Conservation (phyloP, 2,113 vertebrate genomes). For the Hypocryptadius cinnamomeus region DNA sequence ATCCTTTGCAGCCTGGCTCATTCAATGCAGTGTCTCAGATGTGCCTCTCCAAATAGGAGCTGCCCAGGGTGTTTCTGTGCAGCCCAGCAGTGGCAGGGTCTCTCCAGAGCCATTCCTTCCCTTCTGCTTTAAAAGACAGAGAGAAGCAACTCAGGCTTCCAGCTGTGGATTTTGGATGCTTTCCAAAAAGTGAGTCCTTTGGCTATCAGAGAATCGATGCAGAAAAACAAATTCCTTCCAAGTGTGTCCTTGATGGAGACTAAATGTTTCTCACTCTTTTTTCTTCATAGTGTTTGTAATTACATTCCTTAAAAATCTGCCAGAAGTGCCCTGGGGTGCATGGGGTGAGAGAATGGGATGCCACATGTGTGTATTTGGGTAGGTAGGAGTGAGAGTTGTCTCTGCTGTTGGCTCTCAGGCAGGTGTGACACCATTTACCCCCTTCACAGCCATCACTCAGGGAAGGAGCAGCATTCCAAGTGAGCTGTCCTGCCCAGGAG, state of each 20-base stretch:
- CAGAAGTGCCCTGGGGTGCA: not conserved
- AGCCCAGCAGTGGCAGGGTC: not conserved
- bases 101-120: not conserved
- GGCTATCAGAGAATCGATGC: not conserved
- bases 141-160: not conserved
- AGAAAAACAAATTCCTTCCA: not conserved
- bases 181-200: accelerated
- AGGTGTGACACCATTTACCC: not conserved
- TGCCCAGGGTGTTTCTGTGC: not conserved
- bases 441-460: accelerated
- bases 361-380: not conserved
- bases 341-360: accelerated
- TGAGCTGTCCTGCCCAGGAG: not conserved
- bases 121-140: not conserved
- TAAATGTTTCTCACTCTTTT: not conserved
- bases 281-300: not conserved
- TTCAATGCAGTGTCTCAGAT: not conserved
- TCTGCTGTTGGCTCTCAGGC: not conserved
- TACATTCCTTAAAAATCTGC: not conserved
- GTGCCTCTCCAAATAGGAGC: not conserved
- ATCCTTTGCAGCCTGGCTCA: not conserved
- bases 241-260: not conserved
- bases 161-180: not conserved
- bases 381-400: not conserved
- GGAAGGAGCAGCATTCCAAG: not conserved